These are phyloP conservation scores for Saccostrea echinata DNA, from an alignment of 1,140 invertebrate genomes.

Conservation along the genomic window DNA sequence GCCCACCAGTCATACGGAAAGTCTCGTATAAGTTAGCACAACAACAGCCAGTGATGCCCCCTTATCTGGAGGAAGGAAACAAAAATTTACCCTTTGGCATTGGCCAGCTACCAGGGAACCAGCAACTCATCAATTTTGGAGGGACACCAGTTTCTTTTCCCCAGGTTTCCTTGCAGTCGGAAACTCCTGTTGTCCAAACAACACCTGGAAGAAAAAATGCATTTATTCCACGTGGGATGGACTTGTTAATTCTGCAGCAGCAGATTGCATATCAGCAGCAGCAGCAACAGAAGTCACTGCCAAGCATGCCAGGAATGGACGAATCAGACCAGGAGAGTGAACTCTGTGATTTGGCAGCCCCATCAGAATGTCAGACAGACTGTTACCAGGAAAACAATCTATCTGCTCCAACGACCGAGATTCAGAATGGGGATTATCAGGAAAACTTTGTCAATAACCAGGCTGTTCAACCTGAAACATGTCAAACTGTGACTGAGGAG, in stretches of 20 bases:
- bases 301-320: not conserved
- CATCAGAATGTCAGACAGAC: not conserved
- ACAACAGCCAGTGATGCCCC: slow-evolving; percentile 84
- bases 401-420: not conserved
- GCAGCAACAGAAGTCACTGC: slow-evolving; percentile 34
- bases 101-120: not conserved
- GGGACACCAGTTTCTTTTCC: not conserved
- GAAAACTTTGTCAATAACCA: slow-evolving; percentile 25
- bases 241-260: slow-evolving; percentile 52
- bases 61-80: slow-evolving; percentile 45
- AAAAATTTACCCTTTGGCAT: not conserved
- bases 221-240: slow-evolving; percentile 56
- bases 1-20: slow-evolving; percentile 88
- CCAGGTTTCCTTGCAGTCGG: not conserved
- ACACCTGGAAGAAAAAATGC: slow-evolving; percentile 57
- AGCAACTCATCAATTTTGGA: not conserved
- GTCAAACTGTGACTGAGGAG: not conserved
- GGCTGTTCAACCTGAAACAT: not conserved
- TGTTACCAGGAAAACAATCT: not conserved
- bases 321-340: slow-evolving; percentile 4
- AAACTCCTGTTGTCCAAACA: slow-evolving; percentile 47
- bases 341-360: not conserved
- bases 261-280: slow-evolving; percentile 53
- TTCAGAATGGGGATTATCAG: not conserved
- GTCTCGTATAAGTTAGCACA: slow-evolving; percentile 89